phyloP scores from a whole-genome alignment of 2,113 vertebrate species.

The Apteryx owenii region DNA sequence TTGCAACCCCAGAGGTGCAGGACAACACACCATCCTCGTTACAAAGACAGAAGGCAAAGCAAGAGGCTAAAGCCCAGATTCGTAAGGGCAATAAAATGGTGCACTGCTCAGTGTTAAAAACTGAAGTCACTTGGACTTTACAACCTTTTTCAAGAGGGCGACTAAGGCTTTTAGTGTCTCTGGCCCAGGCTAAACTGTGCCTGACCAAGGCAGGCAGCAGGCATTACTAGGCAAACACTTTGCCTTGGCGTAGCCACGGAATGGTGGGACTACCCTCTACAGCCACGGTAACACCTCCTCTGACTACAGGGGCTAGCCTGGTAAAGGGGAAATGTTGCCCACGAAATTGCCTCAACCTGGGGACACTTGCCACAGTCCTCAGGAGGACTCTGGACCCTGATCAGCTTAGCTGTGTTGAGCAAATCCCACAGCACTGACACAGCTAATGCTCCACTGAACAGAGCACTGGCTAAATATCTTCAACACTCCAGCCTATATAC shows the following conservation, averaged over 20 bases:
- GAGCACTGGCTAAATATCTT: background rate
- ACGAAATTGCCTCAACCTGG: background rate
- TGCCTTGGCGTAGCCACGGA: background rate
- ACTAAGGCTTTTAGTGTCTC: background rate
- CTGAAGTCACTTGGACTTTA: background rate
- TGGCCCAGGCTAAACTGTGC: background rate
- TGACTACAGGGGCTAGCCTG: background rate
- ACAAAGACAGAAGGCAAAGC: background rate
- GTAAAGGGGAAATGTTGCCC: background rate
- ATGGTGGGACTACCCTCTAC: rapidly evolving
- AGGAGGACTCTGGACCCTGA: background rate
- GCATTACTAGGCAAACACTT: background rate
- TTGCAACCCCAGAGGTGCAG: background rate
- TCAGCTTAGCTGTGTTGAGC: rapidly evolving
- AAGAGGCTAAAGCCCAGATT: background rate
- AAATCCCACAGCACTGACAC: background rate
- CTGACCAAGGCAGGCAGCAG: rapidly evolving
- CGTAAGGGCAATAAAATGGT: background rate
- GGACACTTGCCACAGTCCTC: background rate
- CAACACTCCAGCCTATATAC: background rate
- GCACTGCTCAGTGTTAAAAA: background rate
- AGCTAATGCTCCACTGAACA: background rate
- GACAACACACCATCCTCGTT: background rate
- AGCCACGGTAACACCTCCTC: background rate
- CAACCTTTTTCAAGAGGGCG: background rate